Percentiles rank a stretch among this genome's conserved stretches.
Conservation (phyloP, 2,113 vertebrate species). For the Athene noctua region DNA sequence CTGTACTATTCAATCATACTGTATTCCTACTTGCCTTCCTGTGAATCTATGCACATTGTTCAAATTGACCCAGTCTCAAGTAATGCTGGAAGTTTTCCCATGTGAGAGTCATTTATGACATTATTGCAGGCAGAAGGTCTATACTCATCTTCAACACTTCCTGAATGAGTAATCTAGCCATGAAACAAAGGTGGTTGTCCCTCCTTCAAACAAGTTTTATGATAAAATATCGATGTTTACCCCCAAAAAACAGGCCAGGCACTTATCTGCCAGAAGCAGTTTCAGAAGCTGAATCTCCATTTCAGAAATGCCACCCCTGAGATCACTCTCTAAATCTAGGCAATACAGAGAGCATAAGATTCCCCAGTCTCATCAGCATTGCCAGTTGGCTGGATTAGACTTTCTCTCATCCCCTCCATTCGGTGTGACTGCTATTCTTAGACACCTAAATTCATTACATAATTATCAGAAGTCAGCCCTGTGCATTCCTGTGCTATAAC, state of each 20-base stretch:
- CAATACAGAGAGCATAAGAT: neutral
- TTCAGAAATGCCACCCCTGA: slow-evolving; percentile 15
- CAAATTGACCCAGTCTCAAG: neutral
- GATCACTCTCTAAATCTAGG: slow-evolving; percentile 33
- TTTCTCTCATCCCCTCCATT: slow-evolving; percentile 18
- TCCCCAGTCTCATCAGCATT: neutral
- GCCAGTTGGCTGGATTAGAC: slow-evolving; percentile 18
- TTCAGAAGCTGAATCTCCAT: slow-evolving; percentile 4
- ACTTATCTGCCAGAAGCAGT: neutral
- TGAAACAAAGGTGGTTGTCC: neutral
- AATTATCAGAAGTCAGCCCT: neutral
- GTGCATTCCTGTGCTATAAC: neutral
- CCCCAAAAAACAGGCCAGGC: neutral
- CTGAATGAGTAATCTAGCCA: neutral
- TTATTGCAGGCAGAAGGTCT: neutral
- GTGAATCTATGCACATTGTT: neutral
- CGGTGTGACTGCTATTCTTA: slow-evolving; percentile 15
- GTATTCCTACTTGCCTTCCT: neutral
- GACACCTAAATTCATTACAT: neutral
- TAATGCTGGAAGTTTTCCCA: neutral
- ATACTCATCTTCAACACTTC: neutral
- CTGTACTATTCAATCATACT: neutral
- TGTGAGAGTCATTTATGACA: neutral
- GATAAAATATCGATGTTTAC: neutral
- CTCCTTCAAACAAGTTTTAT: neutral